Conservation (phyloP, 2,113 vertebrate species). For the Oncorhynchus kisutch region DNA sequence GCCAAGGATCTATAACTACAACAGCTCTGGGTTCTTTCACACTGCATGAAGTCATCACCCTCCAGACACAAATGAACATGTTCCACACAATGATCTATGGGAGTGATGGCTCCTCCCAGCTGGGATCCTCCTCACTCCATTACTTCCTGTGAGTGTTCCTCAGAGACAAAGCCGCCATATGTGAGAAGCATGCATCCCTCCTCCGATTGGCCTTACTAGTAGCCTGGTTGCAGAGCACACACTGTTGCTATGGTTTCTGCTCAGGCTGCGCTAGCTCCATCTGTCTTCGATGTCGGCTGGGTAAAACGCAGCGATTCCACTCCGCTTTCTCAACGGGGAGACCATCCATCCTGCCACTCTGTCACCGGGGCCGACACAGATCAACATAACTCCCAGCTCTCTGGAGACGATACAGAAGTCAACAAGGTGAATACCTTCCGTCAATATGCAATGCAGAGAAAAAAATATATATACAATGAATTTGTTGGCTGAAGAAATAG, state of each 20-base stretch:
- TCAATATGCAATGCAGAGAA: constrained; percentile 38
- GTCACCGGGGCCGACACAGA: constrained; percentile 30
- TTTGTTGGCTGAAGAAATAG: constrained; percentile 1
- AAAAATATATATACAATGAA: background rate
- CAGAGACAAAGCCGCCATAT: background rate
- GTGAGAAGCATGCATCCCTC: background rate
- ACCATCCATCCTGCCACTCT: constrained; percentile 51
- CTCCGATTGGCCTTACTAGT: constrained; percentile 53
- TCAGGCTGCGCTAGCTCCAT: constrained; percentile 50
- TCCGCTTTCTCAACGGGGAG: constrained; percentile 61
- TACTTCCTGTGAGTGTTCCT: constrained; percentile 36
- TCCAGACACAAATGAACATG: constrained; percentile 32
- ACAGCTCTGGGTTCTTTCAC: constrained; percentile 24
- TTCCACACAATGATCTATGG: constrained; percentile 14
- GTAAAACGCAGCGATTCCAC: constrained; percentile 57
- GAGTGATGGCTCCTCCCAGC: constrained; percentile 28
- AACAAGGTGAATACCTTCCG: constrained; percentile 31
- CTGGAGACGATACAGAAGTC: constrained; percentile 15
- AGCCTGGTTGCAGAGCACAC: constrained; percentile 45
- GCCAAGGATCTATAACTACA: constrained; percentile 25
- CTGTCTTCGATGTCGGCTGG: constrained; percentile 62
- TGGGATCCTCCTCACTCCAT: constrained; percentile 31
- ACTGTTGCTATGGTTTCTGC: constrained; percentile 68
- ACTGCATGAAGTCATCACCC: constrained; percentile 23
- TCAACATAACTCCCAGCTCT: constrained; percentile 22